phyloP scores from a whole-genome alignment of 2,888 invertebrate species.

The Galerucella nymphaeae region DNA sequence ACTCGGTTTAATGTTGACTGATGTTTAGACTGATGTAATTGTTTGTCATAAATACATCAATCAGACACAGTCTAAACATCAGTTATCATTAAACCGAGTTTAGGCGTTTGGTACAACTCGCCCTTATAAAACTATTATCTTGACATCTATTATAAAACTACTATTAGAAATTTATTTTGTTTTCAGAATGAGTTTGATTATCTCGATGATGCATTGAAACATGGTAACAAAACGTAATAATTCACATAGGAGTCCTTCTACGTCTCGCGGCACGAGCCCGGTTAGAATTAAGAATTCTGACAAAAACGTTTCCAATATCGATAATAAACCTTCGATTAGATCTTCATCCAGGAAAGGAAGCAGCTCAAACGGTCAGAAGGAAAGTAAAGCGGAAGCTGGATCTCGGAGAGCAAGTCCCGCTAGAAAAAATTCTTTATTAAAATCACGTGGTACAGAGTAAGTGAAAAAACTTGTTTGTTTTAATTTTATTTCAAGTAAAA shows the following conservation, averaged over 20 bases:
- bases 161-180: neutral
- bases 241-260: conserved; percentile 54
- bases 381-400: conserved; percentile 37
- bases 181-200: neutral
- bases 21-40: no score
- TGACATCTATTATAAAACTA: neutral
- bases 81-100: no score
- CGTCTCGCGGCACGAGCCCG: conserved; percentile 57
- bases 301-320: conserved; percentile 28
- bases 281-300: neutral
- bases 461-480: conserved; percentile 47
- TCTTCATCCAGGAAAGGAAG: conserved; percentile 34
- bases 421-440: conserved; percentile 52
- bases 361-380: conserved; percentile 44
- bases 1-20: no score
- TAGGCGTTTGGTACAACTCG: no score
- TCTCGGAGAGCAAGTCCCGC: conserved; percentile 64
- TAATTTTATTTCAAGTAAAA: neutral
- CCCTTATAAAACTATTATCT: no score
- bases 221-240: conserved; percentile 58
- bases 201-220: neutral
- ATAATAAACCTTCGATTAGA: conserved; percentile 40
- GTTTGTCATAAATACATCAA: no score
- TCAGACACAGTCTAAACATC: no score
- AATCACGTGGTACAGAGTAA: conserved; percentile 66